phyloP scores from a whole-genome alignment of 1,140 invertebrate genomes.

The Listronotus bonariensis region DNA sequence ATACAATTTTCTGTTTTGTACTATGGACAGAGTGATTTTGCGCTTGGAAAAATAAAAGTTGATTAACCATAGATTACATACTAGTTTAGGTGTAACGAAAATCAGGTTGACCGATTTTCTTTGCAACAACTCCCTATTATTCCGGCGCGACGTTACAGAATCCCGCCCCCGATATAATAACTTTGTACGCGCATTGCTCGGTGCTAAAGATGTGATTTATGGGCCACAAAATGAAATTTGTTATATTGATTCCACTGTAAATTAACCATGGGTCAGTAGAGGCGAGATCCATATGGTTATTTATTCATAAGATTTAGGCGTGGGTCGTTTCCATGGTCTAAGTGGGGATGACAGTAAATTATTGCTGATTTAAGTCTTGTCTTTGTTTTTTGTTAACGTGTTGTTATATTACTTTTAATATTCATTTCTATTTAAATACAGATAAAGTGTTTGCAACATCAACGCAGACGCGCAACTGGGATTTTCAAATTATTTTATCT shows the following conservation, averaged over 20 bases:
- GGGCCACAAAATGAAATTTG: conserved; percentile 33
- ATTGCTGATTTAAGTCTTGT: neutral
- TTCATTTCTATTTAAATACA: too few relatives aligned
- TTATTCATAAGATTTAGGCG: conserved; percentile 32
- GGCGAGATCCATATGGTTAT: conserved; percentile 31
- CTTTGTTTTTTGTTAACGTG: neutral
- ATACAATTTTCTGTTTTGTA: too few relatives aligned
- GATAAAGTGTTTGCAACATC: too few relatives aligned
- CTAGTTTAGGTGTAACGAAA: too few relatives aligned
- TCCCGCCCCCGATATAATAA: conserved; percentile 16
- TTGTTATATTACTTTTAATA: neutral
- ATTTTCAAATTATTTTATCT: too few relatives aligned
- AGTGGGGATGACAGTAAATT: conserved; percentile 26
- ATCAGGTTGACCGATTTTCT: too few relatives aligned
- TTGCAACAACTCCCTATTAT: too few relatives aligned
- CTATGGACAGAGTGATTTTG: too few relatives aligned
- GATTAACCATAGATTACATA: too few relatives aligned
- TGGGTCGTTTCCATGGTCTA: neutral
- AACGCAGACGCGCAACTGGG: too few relatives aligned
- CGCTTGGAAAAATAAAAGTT: too few relatives aligned
- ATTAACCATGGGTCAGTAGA: conserved; percentile 29
- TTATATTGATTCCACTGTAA: conserved; percentile 36
- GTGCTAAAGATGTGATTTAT: conserved; percentile 32
- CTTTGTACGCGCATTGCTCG: conserved; percentile 28
- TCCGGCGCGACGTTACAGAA: conserved; percentile 4